These are phyloP conservation scores for Styela plicata DNA, from an alignment of 23 tunicate species.

Conservation along the genomic window DNA sequence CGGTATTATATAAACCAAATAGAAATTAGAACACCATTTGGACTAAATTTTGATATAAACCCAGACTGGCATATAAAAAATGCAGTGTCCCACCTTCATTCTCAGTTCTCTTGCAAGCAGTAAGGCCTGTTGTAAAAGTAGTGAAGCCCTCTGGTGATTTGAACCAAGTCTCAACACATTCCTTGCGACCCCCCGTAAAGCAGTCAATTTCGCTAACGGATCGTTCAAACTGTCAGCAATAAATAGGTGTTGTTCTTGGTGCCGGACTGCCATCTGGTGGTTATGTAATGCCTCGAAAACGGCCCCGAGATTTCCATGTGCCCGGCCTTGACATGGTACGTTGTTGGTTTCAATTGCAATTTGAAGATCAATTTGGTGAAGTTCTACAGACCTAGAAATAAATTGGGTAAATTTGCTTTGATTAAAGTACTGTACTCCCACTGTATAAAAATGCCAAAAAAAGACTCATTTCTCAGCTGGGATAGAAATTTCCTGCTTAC, in stretches of 20 bases:
- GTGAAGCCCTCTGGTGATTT: slow-evolving; percentile 37
- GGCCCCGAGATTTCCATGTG: slow-evolving; percentile 64
- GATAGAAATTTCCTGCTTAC: no score
- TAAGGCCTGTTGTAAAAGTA: slow-evolving; percentile 71
- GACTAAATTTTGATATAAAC: no score
- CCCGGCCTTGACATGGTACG: slow-evolving; percentile 88
- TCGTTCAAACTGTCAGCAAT: slow-evolving; percentile 72
- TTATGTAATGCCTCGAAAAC: slow-evolving; percentile 47
- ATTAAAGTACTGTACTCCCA: no score
- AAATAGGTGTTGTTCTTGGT: slow-evolving; percentile 75
- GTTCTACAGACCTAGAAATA: slow-evolving; percentile 44
- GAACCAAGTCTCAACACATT: slow-evolving; percentile 28
- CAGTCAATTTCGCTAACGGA: slow-evolving; percentile 50
- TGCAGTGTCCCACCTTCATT: slow-evolving; percentile 12
- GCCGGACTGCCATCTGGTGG: slow-evolving; percentile 35
- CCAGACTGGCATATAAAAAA: no score
- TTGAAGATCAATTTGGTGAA: slow-evolving; percentile 77
- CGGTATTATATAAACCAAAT: no score
- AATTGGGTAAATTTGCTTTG: no score
- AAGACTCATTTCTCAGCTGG: no score
- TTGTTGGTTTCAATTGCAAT: slow-evolving; percentile 50
- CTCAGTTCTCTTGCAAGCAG: slow-evolving; percentile 35
- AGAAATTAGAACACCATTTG: no score
- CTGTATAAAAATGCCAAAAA: no score
- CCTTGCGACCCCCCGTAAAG: slow-evolving; percentile 77